These are phyloP conservation scores for Eilema depressum DNA, from an alignment of 2,888 invertebrate species.

Conservation along the genomic window DNA sequence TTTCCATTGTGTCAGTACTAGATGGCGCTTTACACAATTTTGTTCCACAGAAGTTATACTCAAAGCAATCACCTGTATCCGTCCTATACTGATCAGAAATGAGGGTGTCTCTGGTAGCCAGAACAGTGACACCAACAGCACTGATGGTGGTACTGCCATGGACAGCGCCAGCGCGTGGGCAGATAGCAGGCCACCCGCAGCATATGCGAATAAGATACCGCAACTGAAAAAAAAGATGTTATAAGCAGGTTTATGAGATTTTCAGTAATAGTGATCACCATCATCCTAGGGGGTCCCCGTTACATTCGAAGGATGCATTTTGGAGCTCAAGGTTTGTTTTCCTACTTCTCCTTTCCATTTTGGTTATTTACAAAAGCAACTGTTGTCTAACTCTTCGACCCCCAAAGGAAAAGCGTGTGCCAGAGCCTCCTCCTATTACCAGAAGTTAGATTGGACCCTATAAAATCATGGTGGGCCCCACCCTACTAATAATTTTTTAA, in stretches of 20 bases:
- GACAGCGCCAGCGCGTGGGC: slow-evolving; percentile 76
- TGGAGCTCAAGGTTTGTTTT: no score
- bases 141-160: slow-evolving; percentile 73
- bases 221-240: slow-evolving; percentile 65
- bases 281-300: no score
- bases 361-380: no score
- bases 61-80: slow-evolving; percentile 70
- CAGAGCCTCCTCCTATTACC: no score
- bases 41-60: neutral
- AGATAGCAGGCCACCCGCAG: slow-evolving; percentile 76
- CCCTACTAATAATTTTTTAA: no score
- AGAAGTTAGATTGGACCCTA: no score
- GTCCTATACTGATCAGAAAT: slow-evolving; percentile 78
- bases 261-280: no score
- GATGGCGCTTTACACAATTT: neutral
- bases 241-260: neutral
- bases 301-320: no score
- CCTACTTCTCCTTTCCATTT: no score
- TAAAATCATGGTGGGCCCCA: neutral
- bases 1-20: no score
- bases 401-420: neutral
- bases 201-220: slow-evolving; percentile 80
- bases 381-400: no score
- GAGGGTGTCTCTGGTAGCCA: slow-evolving; percentile 83
- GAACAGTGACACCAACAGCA: slow-evolving; percentile 73